Percentiles rank a stretch among this genome's conserved stretches.
These are phyloP conservation scores for Eupithecia inturbata DNA, from an alignment of 2,888 invertebrate species.

Conservation along the genomic window DNA sequence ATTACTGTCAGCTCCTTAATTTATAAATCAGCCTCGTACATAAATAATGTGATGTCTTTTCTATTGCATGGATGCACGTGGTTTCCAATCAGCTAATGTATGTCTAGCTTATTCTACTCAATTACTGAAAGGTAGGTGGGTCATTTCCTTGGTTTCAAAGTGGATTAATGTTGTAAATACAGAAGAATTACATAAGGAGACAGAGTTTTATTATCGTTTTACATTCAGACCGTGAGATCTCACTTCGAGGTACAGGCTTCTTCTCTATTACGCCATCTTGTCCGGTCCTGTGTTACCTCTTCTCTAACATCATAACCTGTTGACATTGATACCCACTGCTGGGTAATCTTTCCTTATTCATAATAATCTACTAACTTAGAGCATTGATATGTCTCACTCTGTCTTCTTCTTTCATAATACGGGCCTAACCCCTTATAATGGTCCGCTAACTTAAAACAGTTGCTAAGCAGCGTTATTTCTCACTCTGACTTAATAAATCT, in stretches of 20 bases:
- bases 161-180: neutral
- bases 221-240: neutral
- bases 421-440: too few relatives aligned
- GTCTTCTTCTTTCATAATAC: too few relatives aligned
- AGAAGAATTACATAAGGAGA: neutral
- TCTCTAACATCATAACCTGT: too few relatives aligned
- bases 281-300: too few relatives aligned
- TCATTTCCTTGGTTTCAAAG: neutral
- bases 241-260: neutral
- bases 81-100: slow-evolving; percentile 28
- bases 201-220: neutral
- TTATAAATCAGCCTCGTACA: slow-evolving; percentile 25
- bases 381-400: too few relatives aligned
- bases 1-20: slow-evolving; percentile 29
- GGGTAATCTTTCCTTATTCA: too few relatives aligned
- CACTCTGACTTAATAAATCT: too few relatives aligned
- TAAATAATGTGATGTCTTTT: slow-evolving; percentile 29
- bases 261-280: neutral
- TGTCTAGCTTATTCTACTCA: neutral
- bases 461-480: too few relatives aligned
- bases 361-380: too few relatives aligned
- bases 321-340: too few relatives aligned
- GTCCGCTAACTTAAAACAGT: too few relatives aligned
- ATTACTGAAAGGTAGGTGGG: neutral
- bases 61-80: slow-evolving; percentile 15